Conservation (phyloP, 2,797 vertebrate genomes). For the Aulostomus chinensis region DNA sequence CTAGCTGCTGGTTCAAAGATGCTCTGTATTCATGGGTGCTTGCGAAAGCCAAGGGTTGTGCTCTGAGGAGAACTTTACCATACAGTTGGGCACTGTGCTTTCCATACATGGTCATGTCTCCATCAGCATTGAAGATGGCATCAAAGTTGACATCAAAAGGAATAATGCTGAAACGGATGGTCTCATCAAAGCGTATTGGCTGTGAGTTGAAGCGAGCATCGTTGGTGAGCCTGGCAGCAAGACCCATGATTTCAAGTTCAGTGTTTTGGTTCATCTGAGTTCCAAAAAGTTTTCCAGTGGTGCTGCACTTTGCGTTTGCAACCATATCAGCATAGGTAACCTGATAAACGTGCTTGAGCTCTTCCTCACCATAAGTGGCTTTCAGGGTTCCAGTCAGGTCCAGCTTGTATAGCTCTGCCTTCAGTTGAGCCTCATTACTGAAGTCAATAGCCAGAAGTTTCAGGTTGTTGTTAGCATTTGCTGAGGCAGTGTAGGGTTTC, state of each 20-base stretch:
- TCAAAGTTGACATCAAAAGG: slow-evolving; percentile 88
- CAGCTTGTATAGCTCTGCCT: slow-evolving; percentile 83
- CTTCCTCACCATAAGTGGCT: slow-evolving; percentile 77
- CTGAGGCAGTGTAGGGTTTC: slow-evolving; percentile 79
- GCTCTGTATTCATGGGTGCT: slow-evolving; percentile 86
- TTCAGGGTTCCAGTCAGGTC: slow-evolving; percentile 85
- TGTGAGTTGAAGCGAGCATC: slow-evolving; percentile 85
- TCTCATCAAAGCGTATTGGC: slow-evolving; percentile 82
- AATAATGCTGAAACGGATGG: slow-evolving; percentile 77
- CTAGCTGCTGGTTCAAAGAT: slow-evolving; percentile 77
- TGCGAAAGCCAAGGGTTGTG: slow-evolving; percentile 83
- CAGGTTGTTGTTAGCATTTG: slow-evolving; percentile 83
- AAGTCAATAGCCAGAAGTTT: slow-evolving; percentile 76
- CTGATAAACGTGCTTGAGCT: slow-evolving; percentile 88
- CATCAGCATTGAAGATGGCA: slow-evolving; percentile 81
- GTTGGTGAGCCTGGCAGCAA: slow-evolving; percentile 81
- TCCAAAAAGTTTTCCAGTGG: slow-evolving; percentile 83
- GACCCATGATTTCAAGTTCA: slow-evolving; percentile 83
- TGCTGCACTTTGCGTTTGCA: slow-evolving; percentile 85
- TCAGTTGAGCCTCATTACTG: slow-evolving; percentile 81
- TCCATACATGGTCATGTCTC: slow-evolving; percentile 79
- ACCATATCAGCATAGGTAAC: slow-evolving; percentile 80
- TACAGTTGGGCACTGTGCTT: slow-evolving; percentile 85
- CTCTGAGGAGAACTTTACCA: slow-evolving; percentile 85
- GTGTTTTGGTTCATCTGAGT: slow-evolving; percentile 84